phyloP scores from a whole-genome alignment of 2,113 vertebrate species.

The Sinocyclocheilus rhinocerous region DNA sequence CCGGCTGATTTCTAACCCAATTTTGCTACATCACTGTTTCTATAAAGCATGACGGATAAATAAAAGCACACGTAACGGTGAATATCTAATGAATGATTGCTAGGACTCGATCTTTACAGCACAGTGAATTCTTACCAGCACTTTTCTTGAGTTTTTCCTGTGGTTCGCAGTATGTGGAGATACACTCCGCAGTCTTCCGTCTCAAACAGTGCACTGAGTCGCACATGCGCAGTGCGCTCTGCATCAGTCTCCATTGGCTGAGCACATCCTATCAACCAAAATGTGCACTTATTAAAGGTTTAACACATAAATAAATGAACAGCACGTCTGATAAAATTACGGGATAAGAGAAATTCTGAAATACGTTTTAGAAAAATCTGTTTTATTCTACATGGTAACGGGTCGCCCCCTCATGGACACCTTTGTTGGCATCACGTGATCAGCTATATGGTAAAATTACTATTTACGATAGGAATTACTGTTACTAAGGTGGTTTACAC shows the following conservation, averaged over 20 bases:
- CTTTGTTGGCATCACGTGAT: neutral
- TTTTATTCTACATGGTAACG: neutral
- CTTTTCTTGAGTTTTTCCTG: slow-evolving; percentile 23
- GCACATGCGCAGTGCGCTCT: slow-evolving; percentile 69
- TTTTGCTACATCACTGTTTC: slow-evolving; percentile 10
- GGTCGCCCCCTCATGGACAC: neutral
- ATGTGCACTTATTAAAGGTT: neutral
- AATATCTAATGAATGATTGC: neutral
- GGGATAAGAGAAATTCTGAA: neutral
- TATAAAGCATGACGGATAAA: neutral
- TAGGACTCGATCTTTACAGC: neutral
- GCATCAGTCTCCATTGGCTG: neutral
- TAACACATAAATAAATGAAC: neutral
- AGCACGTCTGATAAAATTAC: neutral
- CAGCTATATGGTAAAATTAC: neutral
- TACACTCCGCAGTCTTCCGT: slow-evolving; percentile 57
- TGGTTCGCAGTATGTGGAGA: slow-evolving; percentile 5
- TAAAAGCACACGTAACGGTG: too few relatives aligned
- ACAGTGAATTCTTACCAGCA: neutral
- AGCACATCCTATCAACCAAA: neutral
- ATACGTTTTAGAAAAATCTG: neutral
- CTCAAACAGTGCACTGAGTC: slow-evolving; percentile 51
- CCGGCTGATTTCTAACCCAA: neutral
- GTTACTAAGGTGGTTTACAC: neutral
- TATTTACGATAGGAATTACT: neutral